Percentiles rank a stretch among this genome's conserved stretches.
Evolutionary conservation across 2,888 invertebrate genomes (phyloP).

Genomic region (Plagiodera versicolora): DNA sequence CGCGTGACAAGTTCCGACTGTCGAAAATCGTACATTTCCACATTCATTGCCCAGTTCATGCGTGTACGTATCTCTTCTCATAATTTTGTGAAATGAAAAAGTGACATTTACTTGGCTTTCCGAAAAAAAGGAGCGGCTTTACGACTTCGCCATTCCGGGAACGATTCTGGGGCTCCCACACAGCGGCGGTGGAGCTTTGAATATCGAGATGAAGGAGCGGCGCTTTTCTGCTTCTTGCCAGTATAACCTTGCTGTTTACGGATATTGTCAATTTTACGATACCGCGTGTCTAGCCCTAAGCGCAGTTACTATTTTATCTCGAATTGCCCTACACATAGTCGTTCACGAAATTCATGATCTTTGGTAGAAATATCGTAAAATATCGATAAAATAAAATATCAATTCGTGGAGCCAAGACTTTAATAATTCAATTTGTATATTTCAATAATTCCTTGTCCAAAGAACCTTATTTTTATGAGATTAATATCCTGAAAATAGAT

Average conservation of each 20-base stretch:
- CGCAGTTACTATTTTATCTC: neutral
- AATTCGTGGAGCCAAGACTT: too few species aligned
- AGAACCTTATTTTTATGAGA: too few species aligned
- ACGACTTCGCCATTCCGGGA: constrained; percentile 32
- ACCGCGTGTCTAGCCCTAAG: neutral
- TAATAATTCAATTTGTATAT: too few species aligned
- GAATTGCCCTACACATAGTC: too few species aligned
- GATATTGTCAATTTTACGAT: constrained; percentile 21
- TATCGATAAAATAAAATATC: too few species aligned
- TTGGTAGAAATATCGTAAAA: too few species aligned
- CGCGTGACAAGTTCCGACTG: neutral
- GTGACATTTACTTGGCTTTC: constrained; percentile 21
- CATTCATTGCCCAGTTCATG: constrained; percentile 9
- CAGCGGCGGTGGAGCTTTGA: constrained; percentile 38
- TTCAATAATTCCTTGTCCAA: too few species aligned
- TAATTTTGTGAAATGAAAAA: constrained; percentile 16
- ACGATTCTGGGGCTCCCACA: constrained; percentile 37
- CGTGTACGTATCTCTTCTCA: constrained; percentile 9
- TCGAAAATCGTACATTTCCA: neutral
- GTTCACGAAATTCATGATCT: too few species aligned
- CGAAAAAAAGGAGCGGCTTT: constrained; percentile 35
- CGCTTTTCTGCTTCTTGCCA: constrained; percentile 30
- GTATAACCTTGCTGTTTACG: constrained; percentile 31
- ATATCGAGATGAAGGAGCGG: constrained; percentile 43
- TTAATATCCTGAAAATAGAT: too few species aligned